These are phyloP conservation scores for Vannuccia rotundouncinata DNA, from an alignment of 2,888 invertebrate genomes.

Conservation along the genomic window DNA sequence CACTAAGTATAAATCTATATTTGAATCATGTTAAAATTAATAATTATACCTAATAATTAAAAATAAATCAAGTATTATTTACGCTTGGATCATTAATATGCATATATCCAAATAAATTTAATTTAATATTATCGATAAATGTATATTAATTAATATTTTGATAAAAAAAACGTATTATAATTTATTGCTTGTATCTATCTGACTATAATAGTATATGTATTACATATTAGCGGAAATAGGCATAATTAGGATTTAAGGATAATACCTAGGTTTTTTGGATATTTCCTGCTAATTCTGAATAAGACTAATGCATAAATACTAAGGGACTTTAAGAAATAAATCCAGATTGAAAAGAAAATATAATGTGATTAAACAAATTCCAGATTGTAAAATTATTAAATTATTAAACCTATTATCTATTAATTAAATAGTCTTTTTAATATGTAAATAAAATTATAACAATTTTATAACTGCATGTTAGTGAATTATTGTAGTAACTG, in stretches of 20 bases:
- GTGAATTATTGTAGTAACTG: neutral
- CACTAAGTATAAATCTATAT: too few species aligned
- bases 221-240: neutral
- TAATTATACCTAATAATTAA: too few species aligned
- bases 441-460: neutral
- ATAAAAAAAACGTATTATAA: too few species aligned
- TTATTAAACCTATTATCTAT: too few species aligned
- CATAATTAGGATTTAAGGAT: neutral
- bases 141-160: too few species aligned
- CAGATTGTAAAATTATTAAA: neutral
- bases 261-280: neutral
- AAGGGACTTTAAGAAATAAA: neutral
- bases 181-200: too few species aligned
- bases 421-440: neutral
- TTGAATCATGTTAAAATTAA: too few species aligned
- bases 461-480: slow-evolving; percentile 8
- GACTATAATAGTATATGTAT: too few species aligned
- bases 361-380: neutral
- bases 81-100: too few species aligned
- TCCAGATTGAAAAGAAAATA: neutral
- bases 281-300: neutral
- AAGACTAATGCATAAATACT: neutral
- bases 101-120: too few species aligned
- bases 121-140: too few species aligned
- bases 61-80: too few species aligned